These are phyloP conservation scores for Megalopta genalis DNA, from an alignment of 1,140 invertebrate species.

Conservation along the genomic window DNA sequence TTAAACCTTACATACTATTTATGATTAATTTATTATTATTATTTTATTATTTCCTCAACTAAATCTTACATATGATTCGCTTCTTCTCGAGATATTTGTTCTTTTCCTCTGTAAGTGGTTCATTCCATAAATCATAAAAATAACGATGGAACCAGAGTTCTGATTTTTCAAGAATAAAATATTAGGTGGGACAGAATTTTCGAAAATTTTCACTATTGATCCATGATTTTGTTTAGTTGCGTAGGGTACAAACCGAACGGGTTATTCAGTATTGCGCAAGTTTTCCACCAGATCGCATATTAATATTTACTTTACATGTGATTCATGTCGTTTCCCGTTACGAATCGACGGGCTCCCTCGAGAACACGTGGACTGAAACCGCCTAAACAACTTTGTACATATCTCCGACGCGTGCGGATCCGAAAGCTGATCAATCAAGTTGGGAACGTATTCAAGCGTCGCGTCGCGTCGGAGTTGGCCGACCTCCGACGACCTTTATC, in stretches of 20 bases:
- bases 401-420: neutral
- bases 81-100: too few species aligned
- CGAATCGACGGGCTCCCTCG: neutral
- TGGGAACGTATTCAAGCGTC: neutral
- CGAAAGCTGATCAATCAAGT: neutral
- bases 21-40: too few species aligned
- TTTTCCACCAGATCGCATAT: neutral
- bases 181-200: too few species aligned
- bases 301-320: conserved; percentile 25
- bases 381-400: neutral
- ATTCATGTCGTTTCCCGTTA: neutral
- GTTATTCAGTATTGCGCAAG: conserved; percentile 29
- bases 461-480: neutral
- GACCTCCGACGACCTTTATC: conserved; percentile 15
- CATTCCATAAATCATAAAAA: too few species aligned
- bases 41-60: too few species aligned
- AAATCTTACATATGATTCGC: too few species aligned
- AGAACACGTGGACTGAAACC: neutral
- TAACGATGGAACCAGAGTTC: too few species aligned
- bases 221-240: too few species aligned
- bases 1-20: too few species aligned
- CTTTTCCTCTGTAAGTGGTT: too few species aligned
- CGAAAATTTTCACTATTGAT: too few species aligned
- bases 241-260: conserved; percentile 22
- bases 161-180: too few species aligned